Evolutionary conservation across 2,888 invertebrate species (phyloP), one percentile per base, ranked within the genome.

Genomic region (Trissolcus japonicus): DNA sequence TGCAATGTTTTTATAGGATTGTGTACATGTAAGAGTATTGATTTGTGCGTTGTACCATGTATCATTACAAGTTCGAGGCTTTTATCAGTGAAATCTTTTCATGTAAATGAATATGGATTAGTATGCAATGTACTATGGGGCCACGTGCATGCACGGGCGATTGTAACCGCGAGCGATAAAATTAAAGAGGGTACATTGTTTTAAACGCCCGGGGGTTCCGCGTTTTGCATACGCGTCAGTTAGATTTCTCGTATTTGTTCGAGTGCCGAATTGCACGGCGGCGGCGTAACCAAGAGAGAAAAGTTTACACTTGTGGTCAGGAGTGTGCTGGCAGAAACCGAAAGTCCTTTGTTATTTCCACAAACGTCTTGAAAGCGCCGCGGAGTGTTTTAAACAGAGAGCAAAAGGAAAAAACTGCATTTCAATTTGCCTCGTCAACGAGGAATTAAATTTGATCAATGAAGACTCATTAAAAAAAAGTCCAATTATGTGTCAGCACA

Each of bases 121-220:
- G 13, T 6, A 19, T 17, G 56, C 62, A 62, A 56, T 69, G 55
- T 53, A 55, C 41, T 9, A 35, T 35, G 62, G 48, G 55, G 69
- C 54, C 55, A 69, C 50, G 56, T 60, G 60, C 68, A 54, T 51
- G 55, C 48, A 68, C 14, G 13, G 21, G 35, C 19, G 55, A 57
- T 7, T 54, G 21, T 48, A 16, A 59, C 65, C 43, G 48, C 60
- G 19, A 66, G 65, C 73, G 60, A 60, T 55, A 7, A 54, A 73
- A 73, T 73, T 65, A 55, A 60, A 59, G 25, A 57, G 51, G 69
- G 56, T 46, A 56, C 66, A 73, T 73, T 73, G 73, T 66, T 66
- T 66, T 50, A 55, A 50, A 55, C 25, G 73, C 66, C 61, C 43
- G 29, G 16, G 56, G 66, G 35, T 35, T 35, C 65, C 29, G 6